Evolutionary conservation across 2,113 vertebrate species (phyloP).

Genomic region (Amazona vittata): DNA sequence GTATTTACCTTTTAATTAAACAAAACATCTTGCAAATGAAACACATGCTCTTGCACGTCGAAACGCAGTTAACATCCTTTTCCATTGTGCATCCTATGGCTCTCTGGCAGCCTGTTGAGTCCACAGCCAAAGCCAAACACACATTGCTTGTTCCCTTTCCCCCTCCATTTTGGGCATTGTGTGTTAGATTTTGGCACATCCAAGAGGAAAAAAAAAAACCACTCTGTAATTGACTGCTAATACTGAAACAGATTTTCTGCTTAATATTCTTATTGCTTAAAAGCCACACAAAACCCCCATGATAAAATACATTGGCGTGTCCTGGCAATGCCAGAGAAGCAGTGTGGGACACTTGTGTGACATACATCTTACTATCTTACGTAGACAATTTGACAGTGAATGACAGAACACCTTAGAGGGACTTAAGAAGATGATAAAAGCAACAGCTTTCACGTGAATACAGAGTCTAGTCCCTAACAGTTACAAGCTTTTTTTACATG

Average conservation of each 20-base stretch:
- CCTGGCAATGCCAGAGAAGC: constrained; percentile 54
- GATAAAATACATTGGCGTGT: constrained; percentile 31
- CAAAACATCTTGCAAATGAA: constrained; percentile 77
- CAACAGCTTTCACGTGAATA: constrained; percentile 50
- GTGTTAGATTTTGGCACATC: constrained; percentile 43
- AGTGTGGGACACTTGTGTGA: constrained; percentile 75
- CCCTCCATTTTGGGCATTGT: neutral
- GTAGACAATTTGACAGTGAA: constrained; percentile 75
- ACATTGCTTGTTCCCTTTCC: neutral
- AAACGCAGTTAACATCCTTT: constrained; percentile 72
- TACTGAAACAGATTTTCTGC: constrained; percentile 22
- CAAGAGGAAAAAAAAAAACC: neutral
- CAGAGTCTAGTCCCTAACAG: constrained; percentile 71
- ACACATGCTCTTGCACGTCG: constrained; percentile 75
- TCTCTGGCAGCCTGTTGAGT: constrained; percentile 21
- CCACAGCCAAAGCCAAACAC: constrained; percentile 32
- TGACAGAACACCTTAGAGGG: constrained; percentile 78
- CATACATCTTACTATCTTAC: constrained; percentile 70
- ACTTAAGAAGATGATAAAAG: constrained; percentile 72
- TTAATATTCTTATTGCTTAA: constrained; percentile 49
- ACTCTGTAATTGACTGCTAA: constrained; percentile 36
- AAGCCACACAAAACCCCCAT: neutral
- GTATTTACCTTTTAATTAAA: constrained; percentile 82
- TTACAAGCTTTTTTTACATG: constrained; percentile 73
- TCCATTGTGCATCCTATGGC: constrained; percentile 61